These are phyloP conservation scores for Drosophila seguyi DNA, from an alignment of 1,140 invertebrate species.

Conservation along the genomic window DNA sequence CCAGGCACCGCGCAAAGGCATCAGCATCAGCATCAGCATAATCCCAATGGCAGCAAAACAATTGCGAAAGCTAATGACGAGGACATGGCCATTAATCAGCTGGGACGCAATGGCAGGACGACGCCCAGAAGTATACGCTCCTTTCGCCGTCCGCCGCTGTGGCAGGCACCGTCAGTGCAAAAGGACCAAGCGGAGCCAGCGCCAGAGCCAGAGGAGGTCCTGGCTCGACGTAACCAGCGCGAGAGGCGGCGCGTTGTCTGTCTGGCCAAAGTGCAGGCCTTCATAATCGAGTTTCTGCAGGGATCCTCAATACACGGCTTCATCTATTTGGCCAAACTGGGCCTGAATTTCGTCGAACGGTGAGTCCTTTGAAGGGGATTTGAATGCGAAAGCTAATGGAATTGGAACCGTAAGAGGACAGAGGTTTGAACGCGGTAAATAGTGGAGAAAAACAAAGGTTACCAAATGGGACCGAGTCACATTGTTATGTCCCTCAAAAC, in stretches of 20 bases:
- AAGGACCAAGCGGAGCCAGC: constrained; percentile 1
- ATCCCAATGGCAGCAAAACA: constrained; percentile 38
- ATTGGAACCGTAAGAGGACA: constrained; percentile 6
- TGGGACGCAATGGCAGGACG: constrained; percentile 15
- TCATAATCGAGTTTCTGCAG: constrained; percentile 81
- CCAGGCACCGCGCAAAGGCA: constrained; percentile 61
- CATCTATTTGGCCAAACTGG: constrained; percentile 81
- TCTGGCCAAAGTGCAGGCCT: constrained; percentile 64
- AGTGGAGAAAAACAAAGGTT: too few relatives aligned
- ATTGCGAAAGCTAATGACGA: constrained; percentile 52
- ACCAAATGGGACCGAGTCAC: neutral
- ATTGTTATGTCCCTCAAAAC: neutral
- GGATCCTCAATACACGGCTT: constrained; percentile 83
- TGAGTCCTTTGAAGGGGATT: constrained; percentile 44
- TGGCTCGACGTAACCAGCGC: neutral
- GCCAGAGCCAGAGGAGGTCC: neutral
- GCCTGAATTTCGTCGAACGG: constrained; percentile 77
- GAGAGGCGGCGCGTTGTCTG: constrained; percentile 20
- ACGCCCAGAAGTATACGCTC: constrained; percentile 55
- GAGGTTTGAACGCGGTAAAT: neutral
- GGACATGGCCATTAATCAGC: constrained; percentile 58
- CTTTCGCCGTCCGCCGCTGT: constrained; percentile 74
- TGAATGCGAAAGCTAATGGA: constrained; percentile 20
- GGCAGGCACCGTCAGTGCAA: constrained; percentile 34
- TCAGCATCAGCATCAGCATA: constrained; percentile 50